Evolutionary conservation across 2,797 vertebrate species (phyloP).

Genomic region (Ciconia nigra): DNA sequence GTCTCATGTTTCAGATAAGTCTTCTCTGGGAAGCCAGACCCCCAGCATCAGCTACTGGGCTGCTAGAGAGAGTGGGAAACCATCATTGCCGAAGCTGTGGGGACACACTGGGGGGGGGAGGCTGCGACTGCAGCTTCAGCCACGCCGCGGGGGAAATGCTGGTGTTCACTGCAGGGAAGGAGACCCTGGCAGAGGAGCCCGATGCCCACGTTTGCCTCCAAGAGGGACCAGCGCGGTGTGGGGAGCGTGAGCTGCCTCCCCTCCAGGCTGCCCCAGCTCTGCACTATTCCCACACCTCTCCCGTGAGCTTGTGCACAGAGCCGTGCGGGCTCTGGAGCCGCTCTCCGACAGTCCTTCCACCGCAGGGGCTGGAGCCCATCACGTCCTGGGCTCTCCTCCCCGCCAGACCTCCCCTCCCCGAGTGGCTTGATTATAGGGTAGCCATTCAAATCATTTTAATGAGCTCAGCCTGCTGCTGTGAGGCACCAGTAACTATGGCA

Average conservation of each 20-base stretch:
- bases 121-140: background rate
- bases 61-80: background rate
- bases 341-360: background rate
- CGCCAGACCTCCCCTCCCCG: background rate
- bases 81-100: accelerated
- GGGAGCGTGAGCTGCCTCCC: accelerated
- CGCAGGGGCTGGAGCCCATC: background rate
- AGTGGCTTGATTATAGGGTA: slow-evolving; percentile 49
- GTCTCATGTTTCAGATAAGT: background rate
- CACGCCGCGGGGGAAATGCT: accelerated
- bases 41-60: background rate
- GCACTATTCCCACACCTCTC: background rate
- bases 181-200: background rate
- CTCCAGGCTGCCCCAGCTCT: background rate
- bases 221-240: background rate
- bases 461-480: slow-evolving; percentile 62
- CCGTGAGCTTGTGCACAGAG: background rate
- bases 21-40: background rate
- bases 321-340: accelerated
- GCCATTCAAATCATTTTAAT: slow-evolving; percentile 71
- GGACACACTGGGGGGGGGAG: background rate
- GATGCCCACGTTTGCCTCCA: accelerated
- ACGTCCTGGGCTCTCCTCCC: background rate
- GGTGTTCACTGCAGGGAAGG: background rate
- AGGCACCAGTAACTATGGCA: slow-evolving; percentile 72